phyloP scores from a whole-genome alignment of 2,797 vertebrate species.

The Antrozous pallidus region DNA sequence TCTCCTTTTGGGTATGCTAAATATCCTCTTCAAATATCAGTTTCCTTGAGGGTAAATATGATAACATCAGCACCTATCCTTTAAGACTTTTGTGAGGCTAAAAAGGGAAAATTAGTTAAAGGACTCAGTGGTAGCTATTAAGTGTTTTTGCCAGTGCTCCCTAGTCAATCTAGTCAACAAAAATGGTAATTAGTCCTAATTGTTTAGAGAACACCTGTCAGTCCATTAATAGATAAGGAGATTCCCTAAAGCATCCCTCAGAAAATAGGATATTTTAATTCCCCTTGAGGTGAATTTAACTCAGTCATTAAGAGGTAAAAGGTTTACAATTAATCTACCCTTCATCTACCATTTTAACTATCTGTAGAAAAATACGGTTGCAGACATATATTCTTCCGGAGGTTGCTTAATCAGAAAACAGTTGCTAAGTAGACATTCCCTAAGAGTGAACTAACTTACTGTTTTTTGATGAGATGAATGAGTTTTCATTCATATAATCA shows the following conservation, averaged over 20 bases:
- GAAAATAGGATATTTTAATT: conserved; percentile 39
- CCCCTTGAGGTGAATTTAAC: background rate
- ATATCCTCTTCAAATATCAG: background rate
- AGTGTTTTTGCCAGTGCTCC: conserved; percentile 38
- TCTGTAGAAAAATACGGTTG: background rate
- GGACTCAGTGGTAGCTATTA: background rate
- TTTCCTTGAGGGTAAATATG: background rate
- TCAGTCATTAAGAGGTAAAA: conserved; percentile 27
- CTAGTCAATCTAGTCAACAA: conserved; percentile 54
- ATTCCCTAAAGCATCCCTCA: conserved; percentile 32
- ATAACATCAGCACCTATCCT: background rate
- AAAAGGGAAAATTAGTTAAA: background rate
- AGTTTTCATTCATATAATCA: too few relatives aligned
- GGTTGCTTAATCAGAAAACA: background rate
- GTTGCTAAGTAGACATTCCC: background rate
- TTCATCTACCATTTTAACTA: background rate
- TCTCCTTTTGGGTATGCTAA: background rate
- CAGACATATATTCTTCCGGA: background rate
- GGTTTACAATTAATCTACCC: background rate
- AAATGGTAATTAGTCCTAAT: conserved; percentile 63
- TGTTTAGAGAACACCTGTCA: conserved; percentile 54
- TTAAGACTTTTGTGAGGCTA: background rate
- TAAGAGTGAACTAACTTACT: background rate
- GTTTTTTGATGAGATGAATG: background rate
- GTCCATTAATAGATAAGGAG: conserved; percentile 43